A percentile compares a stretch with the other conserved stretches of the same genome.
phyloP scores from a whole-genome alignment of 64 coral and sea anemone genomes.

The Actinia equina region DNA sequence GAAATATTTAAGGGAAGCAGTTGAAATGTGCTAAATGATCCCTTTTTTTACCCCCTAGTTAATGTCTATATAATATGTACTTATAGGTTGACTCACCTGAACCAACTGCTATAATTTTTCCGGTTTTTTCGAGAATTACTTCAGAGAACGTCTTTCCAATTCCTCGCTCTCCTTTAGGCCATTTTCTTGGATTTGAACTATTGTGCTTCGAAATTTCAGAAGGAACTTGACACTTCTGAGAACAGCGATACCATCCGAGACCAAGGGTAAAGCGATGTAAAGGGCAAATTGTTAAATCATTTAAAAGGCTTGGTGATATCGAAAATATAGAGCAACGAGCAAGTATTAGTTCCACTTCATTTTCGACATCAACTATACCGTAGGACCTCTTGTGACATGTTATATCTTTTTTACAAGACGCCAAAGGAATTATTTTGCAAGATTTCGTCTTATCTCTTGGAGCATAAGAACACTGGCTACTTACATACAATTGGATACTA shows the following conservation, averaged over 20 bases:
- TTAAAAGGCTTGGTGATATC: background rate
- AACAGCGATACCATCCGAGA: background rate
- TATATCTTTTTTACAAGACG: slow-evolving; percentile 25
- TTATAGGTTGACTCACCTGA: background rate
- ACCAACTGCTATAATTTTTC: background rate
- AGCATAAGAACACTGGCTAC: background rate
- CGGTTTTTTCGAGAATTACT: no score
- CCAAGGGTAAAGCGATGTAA: background rate
- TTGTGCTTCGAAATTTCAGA: background rate
- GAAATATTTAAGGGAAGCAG: background rate
- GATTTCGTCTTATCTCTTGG: background rate
- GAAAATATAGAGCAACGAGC: slow-evolving; percentile 15
- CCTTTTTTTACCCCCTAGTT: no score
- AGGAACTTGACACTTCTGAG: slow-evolving; percentile 27
- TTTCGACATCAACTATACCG: slow-evolving; percentile 1
- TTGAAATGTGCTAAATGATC: background rate
- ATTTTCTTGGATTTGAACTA: background rate
- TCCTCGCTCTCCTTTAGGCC: slow-evolving; percentile 15
- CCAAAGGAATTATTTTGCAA: background rate
- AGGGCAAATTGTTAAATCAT: background rate
- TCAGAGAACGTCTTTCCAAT: background rate
- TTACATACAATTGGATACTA: background rate
- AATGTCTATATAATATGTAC: no score
- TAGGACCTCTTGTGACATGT: slow-evolving; percentile 10
- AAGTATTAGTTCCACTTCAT: slow-evolving; percentile 30